Evolutionary conservation across 2,888 invertebrate genomes (phyloP), one percentile per base, ranked within the genome.

Genomic region (Noctuana brunneofusca): DNA sequence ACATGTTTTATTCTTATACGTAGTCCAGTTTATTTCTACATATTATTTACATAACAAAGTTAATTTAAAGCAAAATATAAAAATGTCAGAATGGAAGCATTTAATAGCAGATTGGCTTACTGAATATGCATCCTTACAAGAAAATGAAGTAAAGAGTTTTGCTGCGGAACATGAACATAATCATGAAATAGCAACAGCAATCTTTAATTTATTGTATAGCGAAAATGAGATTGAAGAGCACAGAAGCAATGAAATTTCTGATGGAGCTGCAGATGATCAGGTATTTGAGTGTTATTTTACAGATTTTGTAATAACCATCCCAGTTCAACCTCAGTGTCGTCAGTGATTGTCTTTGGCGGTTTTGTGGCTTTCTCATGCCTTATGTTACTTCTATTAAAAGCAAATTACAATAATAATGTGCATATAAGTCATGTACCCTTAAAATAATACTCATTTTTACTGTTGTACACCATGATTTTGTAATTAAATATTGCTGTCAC

Each of bases 101-200:
- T 92, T 97, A 87, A 94, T 97, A 72, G 92, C 92, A 72, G 97
- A 97, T 83, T 97, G 97, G 97, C 88, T 97, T 71, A 93, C 94
- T 72, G 97, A 97, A 79, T 97, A 95, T 87, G 93, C 94, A 66
- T 91, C 94, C 54, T 85, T 96, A 66, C 95, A 95, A 75, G 94
- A 95, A 58, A 93, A 94, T 69, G 96, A 97, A 83, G 89, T 96
- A 65, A 94, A 95, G 76, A 95, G 96, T 62, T 97, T 96, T 89
- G 95, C 96, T 38, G 94, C 93, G 30, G 95, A 96, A 77, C 94
- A 96, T 81, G 95, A 96, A 75, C 94, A 96, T 73, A 96, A 97
- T 82, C 95, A 95, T 81, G 96, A 96, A 86, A 95, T 97, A 67
- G 95, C 96, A 69, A 94, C 95, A 73, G 96, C 96, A 57, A 92